These are phyloP conservation scores for Hoplodrina blanda DNA, from an alignment of 2,888 invertebrate species.

Conservation along the genomic window DNA sequence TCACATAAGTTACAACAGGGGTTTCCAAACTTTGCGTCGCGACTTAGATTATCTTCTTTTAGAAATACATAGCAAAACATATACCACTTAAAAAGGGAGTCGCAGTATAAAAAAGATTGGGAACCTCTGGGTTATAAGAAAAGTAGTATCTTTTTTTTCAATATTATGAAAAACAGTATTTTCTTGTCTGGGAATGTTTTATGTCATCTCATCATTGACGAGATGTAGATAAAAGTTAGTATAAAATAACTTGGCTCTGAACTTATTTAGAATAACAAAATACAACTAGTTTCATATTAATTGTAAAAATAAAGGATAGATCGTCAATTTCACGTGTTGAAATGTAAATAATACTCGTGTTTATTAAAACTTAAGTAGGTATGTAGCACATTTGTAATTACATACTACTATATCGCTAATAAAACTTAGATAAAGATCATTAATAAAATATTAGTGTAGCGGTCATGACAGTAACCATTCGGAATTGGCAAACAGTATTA, in stretches of 20 bases:
- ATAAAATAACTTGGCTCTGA: too few relatives aligned
- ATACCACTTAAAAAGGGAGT: too few relatives aligned
- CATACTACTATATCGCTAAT: background rate
- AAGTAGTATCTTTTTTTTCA: background rate
- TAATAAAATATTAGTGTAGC: constrained; percentile 15
- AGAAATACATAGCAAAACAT: too few relatives aligned
- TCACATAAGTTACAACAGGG: background rate
- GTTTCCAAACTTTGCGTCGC: too few relatives aligned
- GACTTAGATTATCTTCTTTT: too few relatives aligned
- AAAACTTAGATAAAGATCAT: constrained; percentile 13
- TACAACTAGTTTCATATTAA: background rate
- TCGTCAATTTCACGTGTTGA: background rate
- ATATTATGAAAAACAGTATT: too few relatives aligned
- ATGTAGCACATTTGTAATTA: constrained; percentile 11
- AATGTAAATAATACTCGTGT: constrained; percentile 22
- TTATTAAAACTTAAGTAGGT: constrained; percentile 1
- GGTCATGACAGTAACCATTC: background rate
- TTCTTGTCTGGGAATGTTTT: too few relatives aligned
- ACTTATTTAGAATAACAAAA: too few relatives aligned
- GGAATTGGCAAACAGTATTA: constrained; percentile 17
- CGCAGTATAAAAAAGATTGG: too few relatives aligned
- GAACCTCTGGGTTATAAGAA: too few relatives aligned
- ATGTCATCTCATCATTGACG: too few relatives aligned
- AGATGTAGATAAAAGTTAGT: too few relatives aligned
- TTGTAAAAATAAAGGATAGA: background rate